These are phyloP conservation scores for Meteorus colon DNA, from an alignment of 2,888 invertebrate genomes.

Conservation along the genomic window DNA sequence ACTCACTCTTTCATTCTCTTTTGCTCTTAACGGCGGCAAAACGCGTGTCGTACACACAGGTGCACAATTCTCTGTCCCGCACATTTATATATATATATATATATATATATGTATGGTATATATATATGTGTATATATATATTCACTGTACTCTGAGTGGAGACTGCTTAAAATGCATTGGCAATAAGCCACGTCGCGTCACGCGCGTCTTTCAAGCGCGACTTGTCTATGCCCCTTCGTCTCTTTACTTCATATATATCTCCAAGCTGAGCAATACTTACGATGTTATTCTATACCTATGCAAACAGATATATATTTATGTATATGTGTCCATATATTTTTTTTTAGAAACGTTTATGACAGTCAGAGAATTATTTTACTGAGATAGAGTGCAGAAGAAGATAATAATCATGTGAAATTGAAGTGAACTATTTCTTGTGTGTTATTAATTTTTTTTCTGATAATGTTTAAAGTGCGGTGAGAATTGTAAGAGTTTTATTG, in stretches of 20 bases:
- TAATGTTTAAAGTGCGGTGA: no score
- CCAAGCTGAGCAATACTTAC: background rate
- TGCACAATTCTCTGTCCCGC: conserved; percentile 30
- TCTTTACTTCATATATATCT: conserved; percentile 21
- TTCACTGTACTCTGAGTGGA: conserved; percentile 54
- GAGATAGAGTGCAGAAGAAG: background rate
- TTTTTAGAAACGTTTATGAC: background rate
- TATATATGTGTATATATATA: background rate
- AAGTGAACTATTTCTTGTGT: background rate
- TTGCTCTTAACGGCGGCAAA: conserved; percentile 14
- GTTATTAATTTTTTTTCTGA: background rate
- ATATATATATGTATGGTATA: background rate
- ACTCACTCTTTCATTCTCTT: conserved; percentile 3
- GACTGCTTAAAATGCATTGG: conserved; percentile 72
- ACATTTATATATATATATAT: background rate
- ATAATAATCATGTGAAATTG: background rate
- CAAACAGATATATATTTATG: background rate
- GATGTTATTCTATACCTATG: background rate
- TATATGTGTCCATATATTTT: background rate
- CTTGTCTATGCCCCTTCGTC: conserved; percentile 53
- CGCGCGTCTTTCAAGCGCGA: conserved; percentile 54
- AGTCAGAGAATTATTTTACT: background rate
- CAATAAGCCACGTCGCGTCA: conserved; percentile 70
- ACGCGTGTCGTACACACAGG: conserved; percentile 41
- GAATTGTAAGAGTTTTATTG: no score